Base-by-base conservation (phyloP, 1,140 invertebrate species). In the Dreissena rostriformis region DNA sequence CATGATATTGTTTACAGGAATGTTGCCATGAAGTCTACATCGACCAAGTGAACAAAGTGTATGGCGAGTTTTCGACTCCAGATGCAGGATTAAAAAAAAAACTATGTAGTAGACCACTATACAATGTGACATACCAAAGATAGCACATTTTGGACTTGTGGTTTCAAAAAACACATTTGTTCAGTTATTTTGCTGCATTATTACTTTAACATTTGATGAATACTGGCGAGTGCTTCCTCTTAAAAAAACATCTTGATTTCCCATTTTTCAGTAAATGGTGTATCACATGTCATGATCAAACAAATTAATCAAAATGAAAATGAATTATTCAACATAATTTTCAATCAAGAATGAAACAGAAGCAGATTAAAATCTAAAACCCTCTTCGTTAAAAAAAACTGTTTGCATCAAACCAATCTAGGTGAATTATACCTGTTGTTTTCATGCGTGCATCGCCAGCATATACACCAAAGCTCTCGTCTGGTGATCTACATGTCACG, bases 401-500 rank as follows among this genome's bases (percentile, higher is more conserved):
- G 11, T 63, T 39, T 1, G 19, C 2, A 63, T 5, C 19, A 68
- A 19, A 22, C 1, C 17, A 28, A 22, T 26, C 15, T 7, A 6
- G 1, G 17, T 19, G 17, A 4, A 68, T 68, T 22, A 26, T 68
- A 26, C 67, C 28, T 26, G 4, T 29, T 68, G 67, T 2, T 39
- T 39, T 39, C 4, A 8, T 39, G 39, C 39, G 28, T 68, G 17
- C 26, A 68, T 68, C 67, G 29, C 26, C 26, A 19, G 17, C 78
- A 24, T 89, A 73, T 24, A 88, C 87, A 22, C 28, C 19, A 19
- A 90, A 61, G 68, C 86, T 88, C 61, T 90, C 88, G 22, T 65
- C 29, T 14, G 89, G 89, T 24, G 88, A 87, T 74, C 88, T 79
- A 72, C 89, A 90, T 8, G 65, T 87, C 2, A 90, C 24, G 55